A percentile compares a stretch with the other conserved stretches of the same genome.
These are phyloP conservation scores for Nomada goodeniana DNA, from an alignment of 2,888 invertebrate species.

Conservation along the genomic window DNA sequence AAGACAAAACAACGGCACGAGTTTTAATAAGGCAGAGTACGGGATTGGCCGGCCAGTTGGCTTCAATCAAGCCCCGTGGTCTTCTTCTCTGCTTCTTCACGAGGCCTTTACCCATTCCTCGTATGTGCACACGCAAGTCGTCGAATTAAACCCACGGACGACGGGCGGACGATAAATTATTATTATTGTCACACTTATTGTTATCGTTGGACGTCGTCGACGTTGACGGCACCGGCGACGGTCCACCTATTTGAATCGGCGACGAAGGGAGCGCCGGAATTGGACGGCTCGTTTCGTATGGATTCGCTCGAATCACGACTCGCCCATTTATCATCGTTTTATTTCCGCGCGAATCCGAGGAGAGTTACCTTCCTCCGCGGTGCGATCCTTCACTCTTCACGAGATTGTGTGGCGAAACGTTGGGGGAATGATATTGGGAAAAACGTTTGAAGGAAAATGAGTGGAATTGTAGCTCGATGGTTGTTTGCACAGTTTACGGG, in stretches of 20 bases:
- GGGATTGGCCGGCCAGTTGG: conserved; percentile 82
- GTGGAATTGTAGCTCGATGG: no score
- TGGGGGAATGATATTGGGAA: no score
- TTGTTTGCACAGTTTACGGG: no score
- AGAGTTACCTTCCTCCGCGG: no score
- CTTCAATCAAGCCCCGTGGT: conserved; percentile 81
- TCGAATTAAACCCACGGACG: conserved; percentile 68
- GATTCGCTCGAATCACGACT: conserved; percentile 23
- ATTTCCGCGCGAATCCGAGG: no score
- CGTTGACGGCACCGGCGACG: conserved; percentile 26
- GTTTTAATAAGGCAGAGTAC: conserved; percentile 80
- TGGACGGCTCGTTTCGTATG: conserved; percentile 7
- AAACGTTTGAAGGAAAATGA: no score
- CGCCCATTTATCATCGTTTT: conserved; percentile 25
- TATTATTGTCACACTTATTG: conserved; percentile 67
- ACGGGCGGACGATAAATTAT: conserved; percentile 64
- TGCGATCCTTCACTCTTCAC: no score
- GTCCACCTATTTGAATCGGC: conserved; percentile 44
- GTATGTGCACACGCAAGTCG: conserved; percentile 46
- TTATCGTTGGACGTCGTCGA: conserved; percentile 38
- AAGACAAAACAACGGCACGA: conserved; percentile 81
- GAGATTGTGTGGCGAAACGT: no score
- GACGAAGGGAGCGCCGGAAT: conserved; percentile 31
- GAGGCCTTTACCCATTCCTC: conserved; percentile 58
- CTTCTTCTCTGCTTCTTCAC: conserved; percentile 68